phyloP scores from a whole-genome alignment of 2,113 vertebrate genomes.

The Onychostoma macrolepis region DNA sequence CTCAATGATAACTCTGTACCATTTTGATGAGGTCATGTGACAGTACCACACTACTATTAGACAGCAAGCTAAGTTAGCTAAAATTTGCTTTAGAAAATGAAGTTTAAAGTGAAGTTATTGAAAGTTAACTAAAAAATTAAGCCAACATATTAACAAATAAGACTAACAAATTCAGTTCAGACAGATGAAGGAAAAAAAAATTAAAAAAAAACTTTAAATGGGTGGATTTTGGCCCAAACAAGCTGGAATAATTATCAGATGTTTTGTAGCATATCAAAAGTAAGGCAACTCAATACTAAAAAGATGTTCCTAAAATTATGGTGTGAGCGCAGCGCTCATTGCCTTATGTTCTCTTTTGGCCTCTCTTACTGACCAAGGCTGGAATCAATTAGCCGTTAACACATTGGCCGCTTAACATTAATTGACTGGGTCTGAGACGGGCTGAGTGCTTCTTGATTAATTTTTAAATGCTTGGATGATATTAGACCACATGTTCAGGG shows the following conservation, averaged over 20 bases:
- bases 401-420: slow-evolving; percentile 46
- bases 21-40: no score
- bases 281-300: background rate
- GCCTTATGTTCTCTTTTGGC: slow-evolving; percentile 42
- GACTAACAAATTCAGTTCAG: no score
- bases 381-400: slow-evolving; percentile 62
- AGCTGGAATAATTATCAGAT: background rate
- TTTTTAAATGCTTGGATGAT: slow-evolving; percentile 47
- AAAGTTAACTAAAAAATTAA: no score
- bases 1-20: no score
- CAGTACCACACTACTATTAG: no score
- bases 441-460: slow-evolving; percentile 44
- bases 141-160: no score
- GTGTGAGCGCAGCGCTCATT: background rate
- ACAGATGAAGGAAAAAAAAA: no score
- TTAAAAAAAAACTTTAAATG: no score
- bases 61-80: no score
- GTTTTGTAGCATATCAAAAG: background rate
- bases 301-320: background rate
- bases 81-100: no score
- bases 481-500: slow-evolving; percentile 15
- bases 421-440: slow-evolving; percentile 58
- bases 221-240: background rate
- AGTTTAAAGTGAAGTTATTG: no score
- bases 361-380: slow-evolving; percentile 26